Base-by-base conservation (phyloP, 1,140 invertebrate genomes). In the Hylaeus volcanicus region DNA sequence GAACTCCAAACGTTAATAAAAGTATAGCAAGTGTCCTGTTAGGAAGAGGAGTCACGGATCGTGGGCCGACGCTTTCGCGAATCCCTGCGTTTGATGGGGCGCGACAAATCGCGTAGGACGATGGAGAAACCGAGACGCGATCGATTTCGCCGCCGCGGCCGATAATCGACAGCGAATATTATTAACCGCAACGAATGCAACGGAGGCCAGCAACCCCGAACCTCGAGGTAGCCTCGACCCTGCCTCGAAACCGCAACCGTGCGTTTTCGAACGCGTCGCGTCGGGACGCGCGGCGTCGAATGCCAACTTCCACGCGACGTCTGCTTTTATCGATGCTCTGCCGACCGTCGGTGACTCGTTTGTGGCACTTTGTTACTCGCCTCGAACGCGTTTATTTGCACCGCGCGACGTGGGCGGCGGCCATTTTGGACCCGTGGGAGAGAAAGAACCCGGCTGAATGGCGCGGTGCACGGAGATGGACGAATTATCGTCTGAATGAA, bases 181-280 rank as follows among this genome's bases (percentile, higher is more conserved):
- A 79, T 79, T 82, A 82, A 73, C 63, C 64, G 53, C 79, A 56
- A 66, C 39, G 72, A 61, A 60, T 69, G 45, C 8, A 15, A 51
- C 66, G 3, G 65, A 75, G 79, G 73, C 66, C 72, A 82, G 81
- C 66, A 85, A 88, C 86, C 81, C 83, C 56, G 61, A 15, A 43
- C 61, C 61, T 12, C 48, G 58, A 41, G 56, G 71, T 65, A 79
- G 64, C 77, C 82, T 84, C 79, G 82, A 85, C 82, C 83, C 74
- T 81, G 82, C 60, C 56, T 11, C 48, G n/a, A 64, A 77, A 65
- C 26, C 51, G 53, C 74, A 45, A 71, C 53, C 14, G 43, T 37
- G 70, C 66, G 60, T 56, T 75, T 80, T 68, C 53, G 56, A 70
- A 73, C 68, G 76, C 76, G 43, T 39, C 45, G 51, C 61, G 14